Conservation (phyloP, 2,113 vertebrate species). For the Eidolon helvum region DNA sequence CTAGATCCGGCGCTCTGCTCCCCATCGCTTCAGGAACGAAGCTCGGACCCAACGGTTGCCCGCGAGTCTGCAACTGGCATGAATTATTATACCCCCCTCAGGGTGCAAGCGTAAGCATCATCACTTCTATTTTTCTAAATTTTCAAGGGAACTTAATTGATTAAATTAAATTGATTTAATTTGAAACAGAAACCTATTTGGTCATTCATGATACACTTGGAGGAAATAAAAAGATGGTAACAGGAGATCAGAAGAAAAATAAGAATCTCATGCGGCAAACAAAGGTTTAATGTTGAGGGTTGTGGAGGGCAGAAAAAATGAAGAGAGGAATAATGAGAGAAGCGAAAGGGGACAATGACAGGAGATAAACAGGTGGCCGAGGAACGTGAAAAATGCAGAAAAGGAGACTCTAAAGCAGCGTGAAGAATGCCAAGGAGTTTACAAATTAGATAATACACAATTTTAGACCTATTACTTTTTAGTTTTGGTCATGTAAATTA, state of each 20-base stretch:
- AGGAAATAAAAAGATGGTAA: not conserved
- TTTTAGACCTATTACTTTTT: not conserved
- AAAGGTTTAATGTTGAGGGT: not conserved
- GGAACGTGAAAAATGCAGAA: fast-evolving
- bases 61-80: fast-evolving
- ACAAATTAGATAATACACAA: not conserved
- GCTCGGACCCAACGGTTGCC: fast-evolving
- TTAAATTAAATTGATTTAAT: not conserved
- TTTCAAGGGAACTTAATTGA: not conserved
- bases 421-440: not conserved
- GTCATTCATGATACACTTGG: not conserved
- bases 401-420: fast-evolving
- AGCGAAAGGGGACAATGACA: fast-evolving
- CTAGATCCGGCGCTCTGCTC: fast-evolving
- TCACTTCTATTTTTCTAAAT: not conserved
- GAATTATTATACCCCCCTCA: fast-evolving
- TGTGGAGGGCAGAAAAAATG: not conserved
- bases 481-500: not conserved
- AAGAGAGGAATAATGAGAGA: not conserved
- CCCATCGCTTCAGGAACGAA: not conserved
- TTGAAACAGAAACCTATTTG: not conserved
- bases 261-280: not conserved
- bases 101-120: fast-evolving
- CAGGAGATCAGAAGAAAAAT: not conserved
- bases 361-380: not conserved